Conservation (phyloP, 2,113 vertebrate genomes). For the Protobothrops flavoviridis region DNA sequence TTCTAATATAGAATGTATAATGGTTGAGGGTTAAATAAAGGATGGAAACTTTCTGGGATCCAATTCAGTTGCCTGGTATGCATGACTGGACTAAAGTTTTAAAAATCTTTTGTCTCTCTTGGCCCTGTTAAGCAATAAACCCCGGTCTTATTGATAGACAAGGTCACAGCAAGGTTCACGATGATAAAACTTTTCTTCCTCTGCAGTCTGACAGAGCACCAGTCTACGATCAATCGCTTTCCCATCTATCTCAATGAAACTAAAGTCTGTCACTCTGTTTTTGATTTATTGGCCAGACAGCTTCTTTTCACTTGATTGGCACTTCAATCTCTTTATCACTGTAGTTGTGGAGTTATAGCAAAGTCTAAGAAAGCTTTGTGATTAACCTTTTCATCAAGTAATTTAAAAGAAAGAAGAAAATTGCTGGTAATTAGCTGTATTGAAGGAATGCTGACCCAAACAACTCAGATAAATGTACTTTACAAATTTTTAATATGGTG, state of each 20-base stretch:
- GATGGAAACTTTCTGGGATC: background rate
- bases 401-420: slow-evolving; percentile 66
- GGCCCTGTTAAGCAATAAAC: background rate
- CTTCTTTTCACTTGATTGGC: slow-evolving; percentile 53
- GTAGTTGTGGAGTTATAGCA: slow-evolving; percentile 56
- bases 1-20: background rate
- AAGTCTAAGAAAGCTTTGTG: slow-evolving; percentile 53
- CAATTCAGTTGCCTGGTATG: background rate
- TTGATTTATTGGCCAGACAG: slow-evolving; percentile 22
- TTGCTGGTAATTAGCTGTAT: slow-evolving; percentile 65
- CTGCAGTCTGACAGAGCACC: background rate
- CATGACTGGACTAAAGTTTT: background rate
- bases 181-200: slow-evolving; percentile 38
- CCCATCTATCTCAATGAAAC: slow-evolving; percentile 26
- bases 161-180: background rate
- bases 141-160: background rate
- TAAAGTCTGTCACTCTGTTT: background rate
- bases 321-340: slow-evolving; percentile 59
- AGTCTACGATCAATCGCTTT: slow-evolving; percentile 27
- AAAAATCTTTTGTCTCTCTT: background rate
- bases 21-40: background rate
- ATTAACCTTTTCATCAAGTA: slow-evolving; percentile 58
- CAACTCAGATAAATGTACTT: slow-evolving; percentile 52
- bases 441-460: slow-evolving; percentile 60
- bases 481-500: slow-evolving; percentile 57